Base-by-base conservation (phyloP, 2,888 invertebrate species). In the Drosophila austrosaltans region DNA sequence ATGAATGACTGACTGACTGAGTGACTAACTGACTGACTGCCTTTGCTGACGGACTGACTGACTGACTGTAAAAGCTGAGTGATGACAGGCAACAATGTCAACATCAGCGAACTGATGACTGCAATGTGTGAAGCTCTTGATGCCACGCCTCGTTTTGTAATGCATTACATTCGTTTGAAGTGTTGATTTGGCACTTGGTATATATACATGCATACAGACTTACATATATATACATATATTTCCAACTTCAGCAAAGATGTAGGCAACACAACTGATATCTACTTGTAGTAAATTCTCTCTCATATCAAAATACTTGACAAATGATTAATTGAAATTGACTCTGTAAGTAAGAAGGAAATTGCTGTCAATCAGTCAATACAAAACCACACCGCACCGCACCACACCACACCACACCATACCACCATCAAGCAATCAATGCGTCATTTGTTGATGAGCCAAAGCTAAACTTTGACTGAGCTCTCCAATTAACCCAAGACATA, bases 311-410 rank as follows among this genome's bases (percentile, higher is more conserved):
- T 81, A 75, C 83, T 86, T 82, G 89, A 89, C 89, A 88, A 73
- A 81, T 86, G 86, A 86, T 86, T 89, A 86, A 89, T 86, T 88
- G 89, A 81, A 87, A 89, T 81, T 78, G 89, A 88, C 89, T 89
- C 75, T 56, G 76, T 78, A 75, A 71, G 71, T 89, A 89, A 76
- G 53, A 48, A 64, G 84, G 88, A 88, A 89, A 87, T 72, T 62
- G 75, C 82, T 81, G 87, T 88, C 89, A 89, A 89, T 86, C 84
- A 82, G 69, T 59, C 59, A 75, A 75, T 75, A 75, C 66, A 12
- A 28, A 42, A 20, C 16, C 53, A 48, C 63, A 63, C 20, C 10
- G 16, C 63, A 63, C 20, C 10, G 16, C 16, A 16, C 16, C 16
- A 16, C 16, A 16, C 16, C 16, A 16, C 16, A 16, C 16, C 16